Evolutionary conservation across 37 sponge, comb jelly and placozoan species (phyloP).

Genomic region (Aphrocallistes beatrix): DNA sequence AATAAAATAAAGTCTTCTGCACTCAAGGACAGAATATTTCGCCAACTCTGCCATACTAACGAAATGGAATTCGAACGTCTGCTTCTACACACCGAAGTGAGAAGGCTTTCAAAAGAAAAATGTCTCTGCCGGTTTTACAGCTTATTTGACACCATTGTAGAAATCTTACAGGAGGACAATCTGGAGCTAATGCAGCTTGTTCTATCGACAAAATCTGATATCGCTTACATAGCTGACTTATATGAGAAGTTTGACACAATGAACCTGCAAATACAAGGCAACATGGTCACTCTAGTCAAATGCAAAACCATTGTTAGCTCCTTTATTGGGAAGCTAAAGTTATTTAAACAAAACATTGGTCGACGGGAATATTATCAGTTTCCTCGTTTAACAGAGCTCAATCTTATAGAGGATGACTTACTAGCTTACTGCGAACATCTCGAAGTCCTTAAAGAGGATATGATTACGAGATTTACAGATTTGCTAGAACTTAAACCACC

Average conservation of each 20-base stretch:
- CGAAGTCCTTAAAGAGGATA: not conserved
- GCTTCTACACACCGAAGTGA: conserved; percentile 5
- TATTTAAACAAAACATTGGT: not conserved
- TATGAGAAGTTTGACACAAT: not conserved
- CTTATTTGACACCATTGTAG: too few relatives aligned
- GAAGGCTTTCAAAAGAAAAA: not conserved
- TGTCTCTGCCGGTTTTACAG: not conserved
- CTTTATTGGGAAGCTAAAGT: not conserved
- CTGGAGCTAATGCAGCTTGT: conserved; percentile 5
- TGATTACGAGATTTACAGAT: not conserved
- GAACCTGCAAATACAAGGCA: not conserved
- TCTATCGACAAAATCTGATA: not conserved
- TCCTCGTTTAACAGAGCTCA: not conserved
- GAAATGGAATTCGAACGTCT: conserved; percentile 4
- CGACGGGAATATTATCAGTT: not conserved
- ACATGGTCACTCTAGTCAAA: not conserved
- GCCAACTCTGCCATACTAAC: conserved; percentile 4
- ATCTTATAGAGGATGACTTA: not conserved
- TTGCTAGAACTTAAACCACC: not conserved
- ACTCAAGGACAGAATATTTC: conserved; percentile 14
- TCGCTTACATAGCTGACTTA: not conserved
- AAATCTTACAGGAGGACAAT: not conserved
- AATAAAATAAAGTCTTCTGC: not conserved
- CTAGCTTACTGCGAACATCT: not conserved
- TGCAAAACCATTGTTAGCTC: conserved; percentile 18